These are phyloP conservation scores for Tragopan temminckii DNA, from an alignment of 2,797 vertebrate genomes.

Conservation along the genomic window DNA sequence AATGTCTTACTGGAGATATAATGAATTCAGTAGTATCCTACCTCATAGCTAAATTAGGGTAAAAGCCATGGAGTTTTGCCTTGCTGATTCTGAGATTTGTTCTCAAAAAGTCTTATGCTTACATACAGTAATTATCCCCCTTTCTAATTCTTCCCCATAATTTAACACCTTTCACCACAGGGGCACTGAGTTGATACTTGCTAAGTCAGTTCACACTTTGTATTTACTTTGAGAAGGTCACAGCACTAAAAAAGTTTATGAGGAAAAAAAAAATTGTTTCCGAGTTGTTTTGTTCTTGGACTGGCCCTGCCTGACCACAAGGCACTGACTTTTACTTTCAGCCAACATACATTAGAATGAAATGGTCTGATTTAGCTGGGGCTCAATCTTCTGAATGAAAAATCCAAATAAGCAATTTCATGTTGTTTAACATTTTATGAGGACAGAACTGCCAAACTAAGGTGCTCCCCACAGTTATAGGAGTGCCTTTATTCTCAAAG, in stretches of 20 bases:
- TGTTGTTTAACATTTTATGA: background rate
- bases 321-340: background rate
- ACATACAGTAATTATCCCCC: background rate
- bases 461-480: rapidly evolving
- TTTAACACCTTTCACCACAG: background rate
- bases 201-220: background rate
- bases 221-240: background rate
- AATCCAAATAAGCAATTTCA: background rate
- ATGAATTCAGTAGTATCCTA: background rate
- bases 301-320: background rate
- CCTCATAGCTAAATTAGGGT: background rate
- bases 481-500: background rate
- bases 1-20: background rate
- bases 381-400: background rate
- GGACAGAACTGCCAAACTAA: background rate
- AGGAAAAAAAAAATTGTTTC: background rate
- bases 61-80: background rate
- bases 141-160: background rate
- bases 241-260: background rate
- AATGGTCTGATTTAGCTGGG: background rate
- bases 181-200: background rate
- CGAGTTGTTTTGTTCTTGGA: background rate
- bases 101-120: background rate
- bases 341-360: background rate
- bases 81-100: background rate